Evolutionary conservation across 2,113 vertebrate genomes (phyloP), one percentile per base, ranked within the genome.

Genomic region (Tragelaphus scriptus): DNA sequence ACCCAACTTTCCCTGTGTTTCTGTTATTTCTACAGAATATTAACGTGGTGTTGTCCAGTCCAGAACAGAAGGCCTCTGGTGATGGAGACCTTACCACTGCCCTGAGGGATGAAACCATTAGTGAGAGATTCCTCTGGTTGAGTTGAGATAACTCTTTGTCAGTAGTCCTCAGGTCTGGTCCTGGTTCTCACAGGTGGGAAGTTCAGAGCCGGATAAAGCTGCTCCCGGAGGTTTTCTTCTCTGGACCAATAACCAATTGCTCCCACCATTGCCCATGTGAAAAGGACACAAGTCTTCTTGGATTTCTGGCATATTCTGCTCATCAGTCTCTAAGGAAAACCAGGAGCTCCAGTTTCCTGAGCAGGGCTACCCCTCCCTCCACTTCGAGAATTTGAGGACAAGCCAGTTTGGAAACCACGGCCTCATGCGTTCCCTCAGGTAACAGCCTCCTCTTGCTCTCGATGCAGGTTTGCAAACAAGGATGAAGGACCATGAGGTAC

Each of bases 261-360:
- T n/a, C 56, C 49, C 51, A 40, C 3, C 32, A 11, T 32, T 40
- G n/a, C 47, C 58, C 21, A 15, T 0, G 0, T 23, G 32, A 25
- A 13, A 40, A 85, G 16, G 23, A 17, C 36, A 59, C 82, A 23
- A 14, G 1, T 61, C 25, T n/a, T 21, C 25, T 55, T 55, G 28
- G 30, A 49, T 84, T 59, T 36, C 87, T 40, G 53, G 40, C 7
- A 75, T 32, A 23, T 94, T 65, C 81, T 79, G 55, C 21, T 85
- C 15, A 6, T 47, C n/a, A n/a, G 94, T 85, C 10, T 32, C 23
- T 84, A 68, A 82, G 68, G 32, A 79, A 51, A 87, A 36, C n/a
- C 51, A 26, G 28, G 13, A 58, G 28, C 28, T 28, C 26, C 23
- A 28, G 13, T 88, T 65, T 80, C 36, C 75, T 56, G 58, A 94